Percentiles rank a stretch among this genome's conserved stretches.
Conservation (phyloP, 1,140 invertebrate species). For the Ceratina calcarata region DNA sequence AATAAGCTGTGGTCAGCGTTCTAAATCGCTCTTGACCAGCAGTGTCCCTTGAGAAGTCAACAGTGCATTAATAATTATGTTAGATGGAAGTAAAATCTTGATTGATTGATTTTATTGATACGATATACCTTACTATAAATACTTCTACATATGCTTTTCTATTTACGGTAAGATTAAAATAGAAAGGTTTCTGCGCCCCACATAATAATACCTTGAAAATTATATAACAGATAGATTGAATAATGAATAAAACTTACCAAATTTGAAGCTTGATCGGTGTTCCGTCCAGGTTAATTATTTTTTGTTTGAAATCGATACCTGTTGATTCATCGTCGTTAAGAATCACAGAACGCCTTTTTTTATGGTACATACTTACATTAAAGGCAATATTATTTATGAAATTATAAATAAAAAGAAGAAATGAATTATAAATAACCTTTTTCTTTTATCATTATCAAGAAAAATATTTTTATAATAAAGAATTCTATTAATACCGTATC, state of each 20-base stretch:
- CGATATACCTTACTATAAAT: not conserved
- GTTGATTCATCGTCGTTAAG: constrained; percentile 45
- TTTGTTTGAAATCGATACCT: constrained; percentile 96
- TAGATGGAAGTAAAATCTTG: no score
- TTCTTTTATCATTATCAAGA: no score
- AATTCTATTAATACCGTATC: no score
- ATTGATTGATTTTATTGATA: not conserved
- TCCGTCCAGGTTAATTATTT: constrained; percentile 92
- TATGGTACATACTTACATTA: not conserved
- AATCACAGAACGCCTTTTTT: constrained; percentile 5
- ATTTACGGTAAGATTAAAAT: not conserved
- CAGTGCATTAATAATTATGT: constrained; percentile 23
- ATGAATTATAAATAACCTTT: no score
- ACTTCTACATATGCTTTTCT: not conserved
- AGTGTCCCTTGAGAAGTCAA: constrained; percentile 80
- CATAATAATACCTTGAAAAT: not conserved
- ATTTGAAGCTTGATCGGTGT: constrained; percentile 93
- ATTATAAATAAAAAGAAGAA: not conserved
- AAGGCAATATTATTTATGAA: not conserved
- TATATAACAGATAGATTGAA: not conserved
- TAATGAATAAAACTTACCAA: constrained; percentile 85
- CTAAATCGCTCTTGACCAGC: constrained; percentile 88
- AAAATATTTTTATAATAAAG: no score
- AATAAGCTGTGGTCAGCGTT: constrained; percentile 93
- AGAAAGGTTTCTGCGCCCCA: not conserved